phyloP scores from a whole-genome alignment of 2,888 invertebrate species.

The Epirrita christyi region DNA sequence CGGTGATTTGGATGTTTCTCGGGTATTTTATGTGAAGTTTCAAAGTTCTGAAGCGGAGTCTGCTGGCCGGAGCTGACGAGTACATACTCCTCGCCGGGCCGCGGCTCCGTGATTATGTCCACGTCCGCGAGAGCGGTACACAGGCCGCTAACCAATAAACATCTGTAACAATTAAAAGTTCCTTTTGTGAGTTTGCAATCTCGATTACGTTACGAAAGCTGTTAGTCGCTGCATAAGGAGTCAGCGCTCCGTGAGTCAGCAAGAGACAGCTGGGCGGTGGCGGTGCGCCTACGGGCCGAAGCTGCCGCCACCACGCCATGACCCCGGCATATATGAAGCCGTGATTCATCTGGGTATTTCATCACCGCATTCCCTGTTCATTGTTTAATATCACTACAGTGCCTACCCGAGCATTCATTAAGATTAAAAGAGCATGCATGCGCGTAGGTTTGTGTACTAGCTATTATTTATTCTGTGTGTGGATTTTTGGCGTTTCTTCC shows the following conservation, averaged over 20 bases:
- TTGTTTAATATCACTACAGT: slow-evolving; percentile 39
- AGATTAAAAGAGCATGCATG: slow-evolving; percentile 46
- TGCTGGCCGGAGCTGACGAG: slow-evolving; percentile 84
- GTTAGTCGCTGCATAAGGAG: slow-evolving; percentile 53
- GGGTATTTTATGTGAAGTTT: slow-evolving; percentile 90
- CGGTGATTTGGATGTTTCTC: slow-evolving; percentile 74
- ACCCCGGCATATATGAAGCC: slow-evolving; percentile 54
- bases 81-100: slow-evolving; percentile 88
- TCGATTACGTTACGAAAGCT: slow-evolving; percentile 56
- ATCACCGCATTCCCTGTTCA: slow-evolving; percentile 59
- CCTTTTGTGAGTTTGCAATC: slow-evolving; percentile 35
- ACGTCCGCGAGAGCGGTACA: slow-evolving; percentile 79
- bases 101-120: slow-evolving; percentile 86
- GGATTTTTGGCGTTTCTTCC: slow-evolving; percentile 39
- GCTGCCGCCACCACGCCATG: slow-evolving; percentile 36
- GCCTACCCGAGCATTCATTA: slow-evolving; percentile 26
- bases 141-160: slow-evolving; percentile 76
- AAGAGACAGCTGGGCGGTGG: slow-evolving; percentile 62
- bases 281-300: slow-evolving; percentile 60
- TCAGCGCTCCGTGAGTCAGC: slow-evolving; percentile 71
- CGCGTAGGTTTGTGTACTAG: slow-evolving; percentile 38
- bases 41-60: slow-evolving; percentile 83
- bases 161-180: slow-evolving; percentile 78
- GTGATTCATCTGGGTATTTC: slow-evolving; percentile 72
- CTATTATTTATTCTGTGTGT: slow-evolving; percentile 19